phyloP scores from a whole-genome alignment of 1,140 invertebrate species.

The Drosophila orosa region DNA sequence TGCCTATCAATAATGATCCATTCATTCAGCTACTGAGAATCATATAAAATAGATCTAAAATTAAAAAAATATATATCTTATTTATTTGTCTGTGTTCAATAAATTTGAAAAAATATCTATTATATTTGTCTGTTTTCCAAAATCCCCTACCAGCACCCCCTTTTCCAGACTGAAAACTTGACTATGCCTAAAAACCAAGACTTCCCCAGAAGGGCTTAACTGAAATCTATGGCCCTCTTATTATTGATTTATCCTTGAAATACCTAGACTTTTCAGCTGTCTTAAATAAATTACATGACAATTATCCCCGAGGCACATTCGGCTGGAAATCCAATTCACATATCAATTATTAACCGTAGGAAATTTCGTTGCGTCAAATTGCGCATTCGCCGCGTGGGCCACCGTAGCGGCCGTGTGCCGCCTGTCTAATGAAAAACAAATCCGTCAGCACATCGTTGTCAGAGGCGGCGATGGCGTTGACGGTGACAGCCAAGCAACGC shows the following conservation, averaged over 20 bases:
- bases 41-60: too few species aligned
- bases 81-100: too few species aligned
- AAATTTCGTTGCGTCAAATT: constrained; percentile 37
- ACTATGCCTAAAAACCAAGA: not conserved
- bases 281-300: constrained; percentile 37
- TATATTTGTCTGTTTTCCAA: not conserved
- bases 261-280: not conserved
- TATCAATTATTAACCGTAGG: constrained; percentile 40
- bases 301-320: constrained; percentile 34
- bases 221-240: not conserved
- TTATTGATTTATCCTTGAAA: constrained; percentile 18
- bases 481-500: constrained; percentile 45
- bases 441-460: constrained; percentile 58
- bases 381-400: constrained; percentile 47
- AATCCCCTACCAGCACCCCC: not conserved
- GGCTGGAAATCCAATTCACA: constrained; percentile 25
- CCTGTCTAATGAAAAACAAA: constrained; percentile 64
- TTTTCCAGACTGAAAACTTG: not conserved
- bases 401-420: constrained; percentile 17
- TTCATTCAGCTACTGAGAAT: too few species aligned
- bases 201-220: not conserved
- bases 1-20: too few species aligned
- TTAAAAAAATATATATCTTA: too few species aligned
- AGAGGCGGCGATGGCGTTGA: constrained; percentile 35
- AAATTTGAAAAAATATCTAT: too few species aligned